Base-by-base conservation (phyloP, 2,113 vertebrate genomes). In the Cisticola juncidis region DNA sequence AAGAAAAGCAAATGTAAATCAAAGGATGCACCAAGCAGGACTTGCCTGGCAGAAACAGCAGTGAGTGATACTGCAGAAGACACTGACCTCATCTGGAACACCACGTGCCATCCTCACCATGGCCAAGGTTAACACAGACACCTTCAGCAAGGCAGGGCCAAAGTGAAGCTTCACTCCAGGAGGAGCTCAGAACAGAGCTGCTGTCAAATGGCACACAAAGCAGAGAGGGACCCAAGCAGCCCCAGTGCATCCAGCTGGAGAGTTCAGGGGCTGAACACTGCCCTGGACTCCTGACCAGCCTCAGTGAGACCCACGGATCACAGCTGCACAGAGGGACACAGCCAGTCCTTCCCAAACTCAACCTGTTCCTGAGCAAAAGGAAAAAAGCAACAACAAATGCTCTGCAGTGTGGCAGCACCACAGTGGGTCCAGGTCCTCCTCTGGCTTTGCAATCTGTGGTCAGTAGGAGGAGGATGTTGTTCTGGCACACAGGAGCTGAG, bases 1-100 rank as follows among this genome's bases (percentile, higher is more conserved):
- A 53, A 88, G 73, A 82, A 83, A 73, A 76, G 54, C 35, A 47
- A 47, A 58, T 16, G 29, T n/a, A 81, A 92, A 92, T 86, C 76
- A 70, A 56, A 83, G 81, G 82, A 62, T 36, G 64, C 56, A 66
- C 44, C n/a, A 66, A 64, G 69, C 26, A 61, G 84, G 64, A 38
- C 24, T 14, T 73, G 82, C 21, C 62, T 3, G 6, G 45, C 54
- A 90, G 57, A 53, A 88, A 26, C 25, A 54, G 71, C 44, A 93
- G 42, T 2, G 17, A 61, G 62, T 14, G 40, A 40, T 66, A 71
- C 50, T 60, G 66, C 54, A 83, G 58, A 56, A 44, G 64, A 47
- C 47, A 83, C 4, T 70, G 82, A 92, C 19, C 72, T 94, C 91
- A 70, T 58, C 82, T 33, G 47, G 61, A 80, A 86, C 44, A 9